Evolutionary conservation across 2,113 vertebrate species (phyloP), one percentile per base, ranked within the genome.

Genomic region (Perca flavescens): DNA sequence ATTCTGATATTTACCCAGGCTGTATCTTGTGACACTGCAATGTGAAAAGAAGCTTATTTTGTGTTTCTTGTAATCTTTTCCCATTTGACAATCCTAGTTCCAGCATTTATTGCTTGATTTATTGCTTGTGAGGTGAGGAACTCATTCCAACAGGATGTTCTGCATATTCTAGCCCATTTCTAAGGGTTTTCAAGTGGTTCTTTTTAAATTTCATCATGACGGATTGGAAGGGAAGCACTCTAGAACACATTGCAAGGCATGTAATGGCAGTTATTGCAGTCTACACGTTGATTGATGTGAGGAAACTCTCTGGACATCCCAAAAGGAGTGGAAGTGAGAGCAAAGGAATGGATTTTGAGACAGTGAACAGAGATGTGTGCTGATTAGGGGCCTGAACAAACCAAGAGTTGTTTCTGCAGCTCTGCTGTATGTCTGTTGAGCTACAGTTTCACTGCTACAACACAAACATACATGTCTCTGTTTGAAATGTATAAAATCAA

Each of bases 261-360:
- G 83, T 80, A 82, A 71, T 85, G 78, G 78, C 79, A 77, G 69
- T 85, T 89, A 86, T 86, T 89, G 79, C 83, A 84, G 82, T 77
- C 73, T 87, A 80, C 36, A 75, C 63, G 47, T 77, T 90, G 91
- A 94, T 72, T 80, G 86, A 86, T 91, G 86, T 74, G 49, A 67
- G 82, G 52, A 66, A 81, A 80, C 84, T 68, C 52, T 61, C 47
- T 78, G 82, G 85, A 79, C 73, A 83, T 87, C 64, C 86, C 43
- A 74, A n/a, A 3, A 74, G 56, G 49, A 52, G 28, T 25, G 31
- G 77, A 74, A 58, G 67, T 56, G 28, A 80, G 77, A 65, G 62
- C 60, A 75, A 72, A 82, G 66, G 50, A 54, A 66, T 67, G 25
- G 69, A 72, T 52, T 71, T 36, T 79, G 60, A 81, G 74, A 69